Percentiles rank a stretch among this genome's conserved stretches.
Conservation (phyloP, 2,113 vertebrate species). For the Oncorhynchus mykiss region DNA sequence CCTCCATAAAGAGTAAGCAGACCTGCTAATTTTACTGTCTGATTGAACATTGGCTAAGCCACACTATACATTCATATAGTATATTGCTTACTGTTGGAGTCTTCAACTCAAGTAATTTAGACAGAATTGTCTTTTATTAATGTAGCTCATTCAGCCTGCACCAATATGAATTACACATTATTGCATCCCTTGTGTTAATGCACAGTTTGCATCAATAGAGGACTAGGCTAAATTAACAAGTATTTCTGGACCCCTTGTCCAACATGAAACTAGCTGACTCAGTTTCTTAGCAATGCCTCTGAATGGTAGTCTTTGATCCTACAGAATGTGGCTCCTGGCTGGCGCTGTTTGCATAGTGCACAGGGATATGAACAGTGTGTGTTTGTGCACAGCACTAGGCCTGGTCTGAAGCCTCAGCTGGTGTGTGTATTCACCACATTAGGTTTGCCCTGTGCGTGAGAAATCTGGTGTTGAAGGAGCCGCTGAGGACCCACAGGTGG, state of each 20-base stretch:
- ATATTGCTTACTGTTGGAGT: no score
- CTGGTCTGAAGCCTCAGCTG: background rate
- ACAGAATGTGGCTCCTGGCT: conserved; percentile 28
- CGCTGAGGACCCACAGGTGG: background rate
- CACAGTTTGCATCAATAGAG: background rate
- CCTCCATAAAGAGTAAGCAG: background rate
- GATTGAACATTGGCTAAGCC: no score
- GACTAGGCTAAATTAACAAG: background rate
- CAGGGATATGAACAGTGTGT: background rate
- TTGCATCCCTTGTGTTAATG: background rate
- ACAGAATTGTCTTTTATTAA: no score
- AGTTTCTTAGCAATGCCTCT: conserved; percentile 6
- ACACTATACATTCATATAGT: no score
- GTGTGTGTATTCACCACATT: background rate
- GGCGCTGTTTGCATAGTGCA: conserved; percentile 5
- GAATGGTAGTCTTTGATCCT: background rate
- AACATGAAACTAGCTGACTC: background rate
- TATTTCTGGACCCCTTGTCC: background rate
- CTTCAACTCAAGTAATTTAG: no score
- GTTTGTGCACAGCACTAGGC: background rate
- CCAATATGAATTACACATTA: background rate
- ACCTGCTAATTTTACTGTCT: background rate
- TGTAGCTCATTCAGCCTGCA: background rate
- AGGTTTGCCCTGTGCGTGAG: background rate
- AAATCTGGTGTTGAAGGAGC: background rate